Base-by-base conservation (phyloP, 2,888 invertebrate species). In the Eugnorisma glareosa region DNA sequence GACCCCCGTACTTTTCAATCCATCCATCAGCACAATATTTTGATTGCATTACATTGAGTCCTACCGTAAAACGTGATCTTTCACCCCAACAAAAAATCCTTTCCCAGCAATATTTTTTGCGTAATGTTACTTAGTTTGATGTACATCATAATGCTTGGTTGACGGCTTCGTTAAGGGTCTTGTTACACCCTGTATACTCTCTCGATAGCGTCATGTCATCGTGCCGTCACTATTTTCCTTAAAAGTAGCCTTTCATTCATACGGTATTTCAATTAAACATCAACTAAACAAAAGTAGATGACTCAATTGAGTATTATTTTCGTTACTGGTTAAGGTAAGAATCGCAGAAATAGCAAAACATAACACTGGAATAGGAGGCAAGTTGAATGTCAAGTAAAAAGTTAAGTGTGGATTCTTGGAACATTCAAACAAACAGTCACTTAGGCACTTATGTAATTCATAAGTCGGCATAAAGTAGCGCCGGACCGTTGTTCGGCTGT, bases 341-440 rank as follows among this genome's bases (percentile, higher is more conserved):
- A 81, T 66, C 21, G 54, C 43, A 64, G 10, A 63, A 64, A 77
- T 48, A 67, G 35, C 28, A 37, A 73, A 76, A 72, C 73, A 40
- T 59, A 74, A 76, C 71, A 69, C 48, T 31, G 37, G 66, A 73
- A 69, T 73, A 78, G 79, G 31, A 45, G 35, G 66, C 67, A 74
- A 78, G 40, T 79, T 70, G 66, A 82, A 82, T 79, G 73, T 74
- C 80, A 84, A 64, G 71, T 81, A 75, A 81, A 84, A 86, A 75
- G 67, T 79, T 81, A 78, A 69, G 75, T 73, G 68, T 71, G 63
- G 45, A 68, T 87, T 87, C 87, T 79, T 35, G 70, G 87, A 88
- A 88, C 73, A 74, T 82, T 82, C 66, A 83, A 85, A 74, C 81
- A 81, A 78, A 86, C 79, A 75, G 71, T 63, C 73, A 71, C 77